Evolutionary conservation across 2,113 vertebrate species (phyloP), one percentile per base, ranked within the genome.

Genomic region (Vireo altiloquus): DNA sequence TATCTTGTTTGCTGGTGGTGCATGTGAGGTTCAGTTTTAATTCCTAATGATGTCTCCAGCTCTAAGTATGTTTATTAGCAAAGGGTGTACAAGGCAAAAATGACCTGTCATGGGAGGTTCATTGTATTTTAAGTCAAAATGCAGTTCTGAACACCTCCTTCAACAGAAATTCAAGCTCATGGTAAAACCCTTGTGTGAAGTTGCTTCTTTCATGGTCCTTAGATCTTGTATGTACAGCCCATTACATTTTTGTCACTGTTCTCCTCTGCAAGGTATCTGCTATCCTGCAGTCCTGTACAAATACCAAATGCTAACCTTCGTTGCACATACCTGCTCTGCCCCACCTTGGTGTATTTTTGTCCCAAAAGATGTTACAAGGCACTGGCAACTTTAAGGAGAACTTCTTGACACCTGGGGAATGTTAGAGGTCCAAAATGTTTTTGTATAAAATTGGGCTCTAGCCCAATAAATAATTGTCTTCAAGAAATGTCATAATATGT

Each of bases 321-420:
- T 24, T 64, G 15, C 6, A 5, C 42, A 11, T 10, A 57, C 2
- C 18, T 89, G 16, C 21, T 75, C 21, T 50, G 8, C 17, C 16
- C 6, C 15, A 63, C 23, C 8, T 70, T 12, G 35, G 14, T 31
- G 24, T 21, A 27, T 39, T 8, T 50, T n/a, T 17, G 30, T 75
- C n/a, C 57, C 44, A 76, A 69, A 44, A 71, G 17, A 11, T 25
- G 10, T 25, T 76, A 25, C 15, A 40, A 64, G 44, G 20, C 14
- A 27, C 2, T 2, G 14, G 10, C 17, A 75, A 42, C 23, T 54
- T 53, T 66, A 50, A 37, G 0, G 1, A 65, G n/a, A 76, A 52
- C 25, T n/a, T 89, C 13, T 21, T 71, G 42, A 54, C 28, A 79
- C 15, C 4, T 27, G 39, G 10, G 22, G 54, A 74, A 53, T 31